A percentile compares a stretch with the other conserved stretches of the same genome.
Conservation (phyloP, 2,888 invertebrate genomes). For the Phengaris arion region DNA sequence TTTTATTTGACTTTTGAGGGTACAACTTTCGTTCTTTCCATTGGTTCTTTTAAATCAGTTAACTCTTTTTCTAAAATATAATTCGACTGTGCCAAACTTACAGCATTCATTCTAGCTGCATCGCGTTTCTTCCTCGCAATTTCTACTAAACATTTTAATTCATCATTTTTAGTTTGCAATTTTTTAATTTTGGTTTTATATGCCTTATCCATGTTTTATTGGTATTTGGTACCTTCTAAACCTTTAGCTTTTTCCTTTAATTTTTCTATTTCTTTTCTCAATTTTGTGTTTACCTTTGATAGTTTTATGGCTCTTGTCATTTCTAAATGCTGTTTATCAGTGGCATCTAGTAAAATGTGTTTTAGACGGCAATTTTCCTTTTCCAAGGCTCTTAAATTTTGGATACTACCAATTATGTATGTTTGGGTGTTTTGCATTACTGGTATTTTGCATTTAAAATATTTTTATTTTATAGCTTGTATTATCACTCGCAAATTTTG, state of each 20-base stretch:
- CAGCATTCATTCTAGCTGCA: conserved; percentile 56
- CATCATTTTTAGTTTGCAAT: conserved; percentile 51
- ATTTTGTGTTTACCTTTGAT: conserved; percentile 52
- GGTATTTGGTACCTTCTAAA: conserved; percentile 35
- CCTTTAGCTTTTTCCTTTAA: conserved; percentile 47
- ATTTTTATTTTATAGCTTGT: neutral
- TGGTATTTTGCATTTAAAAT: neutral
- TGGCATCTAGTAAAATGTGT: conserved; percentile 49
- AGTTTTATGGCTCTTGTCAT: conserved; percentile 68
- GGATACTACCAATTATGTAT: conserved; percentile 18
- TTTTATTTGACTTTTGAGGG: neutral
- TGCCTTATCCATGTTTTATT: conserved; percentile 37
- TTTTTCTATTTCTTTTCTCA: conserved; percentile 49
- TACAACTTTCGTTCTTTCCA: conserved; percentile 36
- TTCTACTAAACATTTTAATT: conserved; percentile 48
- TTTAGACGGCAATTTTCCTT: conserved; percentile 52
- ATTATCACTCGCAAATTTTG: neutral
- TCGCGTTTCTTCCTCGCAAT: conserved; percentile 50
- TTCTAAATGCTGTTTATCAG: conserved; percentile 66
- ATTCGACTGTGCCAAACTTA: conserved; percentile 56
- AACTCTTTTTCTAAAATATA: conserved; percentile 55
- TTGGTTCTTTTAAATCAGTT: conserved; percentile 47
- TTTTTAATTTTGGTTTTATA: conserved; percentile 42
- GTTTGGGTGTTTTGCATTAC: conserved; percentile 2
- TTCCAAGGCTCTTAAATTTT: conserved; percentile 13